Evolutionary conservation across 1,140 invertebrate genomes (phyloP).

Genomic region (Acromyrmex charruanus): DNA sequence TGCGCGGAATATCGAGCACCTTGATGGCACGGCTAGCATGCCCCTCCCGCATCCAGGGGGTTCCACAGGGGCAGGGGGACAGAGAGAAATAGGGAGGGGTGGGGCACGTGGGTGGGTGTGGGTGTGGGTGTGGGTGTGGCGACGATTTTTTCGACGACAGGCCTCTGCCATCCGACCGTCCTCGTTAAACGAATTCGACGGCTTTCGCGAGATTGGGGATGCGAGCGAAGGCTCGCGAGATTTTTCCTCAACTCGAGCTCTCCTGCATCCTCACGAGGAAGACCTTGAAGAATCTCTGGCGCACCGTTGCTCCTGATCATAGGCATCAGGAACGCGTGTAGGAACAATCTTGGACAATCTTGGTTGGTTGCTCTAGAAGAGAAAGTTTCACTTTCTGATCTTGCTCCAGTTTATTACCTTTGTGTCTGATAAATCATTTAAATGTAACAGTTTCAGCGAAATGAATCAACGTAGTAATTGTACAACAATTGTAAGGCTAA

Average conservation of each 20-base stretch:
- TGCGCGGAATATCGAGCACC: slow-evolving; percentile 77
- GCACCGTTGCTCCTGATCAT: no score
- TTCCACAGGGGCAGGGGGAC: slow-evolving; percentile 40
- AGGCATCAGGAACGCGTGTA: neutral
- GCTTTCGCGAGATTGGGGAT: slow-evolving; percentile 76
- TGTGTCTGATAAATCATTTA: neutral
- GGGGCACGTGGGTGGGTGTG: slow-evolving; percentile 61
- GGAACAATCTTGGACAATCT: neutral
- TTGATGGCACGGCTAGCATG: slow-evolving; percentile 75
- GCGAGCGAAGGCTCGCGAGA: slow-evolving; percentile 67
- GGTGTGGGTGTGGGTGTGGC: slow-evolving; percentile 73
- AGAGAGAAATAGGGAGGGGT: slow-evolving; percentile 33
- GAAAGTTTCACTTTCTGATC: neutral
- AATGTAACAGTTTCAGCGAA: neutral
- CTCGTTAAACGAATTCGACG: slow-evolving; percentile 78
- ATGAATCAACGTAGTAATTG: neutral
- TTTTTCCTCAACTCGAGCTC: slow-evolving; percentile 70
- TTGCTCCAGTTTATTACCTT: neutral
- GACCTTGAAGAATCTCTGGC: neutral
- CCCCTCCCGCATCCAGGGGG: slow-evolving; percentile 66
- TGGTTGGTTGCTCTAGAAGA: neutral
- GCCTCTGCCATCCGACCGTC: slow-evolving; percentile 73
- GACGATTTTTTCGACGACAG: slow-evolving; percentile 78
- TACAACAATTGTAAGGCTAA: neutral
- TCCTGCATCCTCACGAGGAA: neutral